These are phyloP conservation scores for Campoletis sonorensis DNA, from an alignment of 1,140 invertebrate species.

Conservation along the genomic window DNA sequence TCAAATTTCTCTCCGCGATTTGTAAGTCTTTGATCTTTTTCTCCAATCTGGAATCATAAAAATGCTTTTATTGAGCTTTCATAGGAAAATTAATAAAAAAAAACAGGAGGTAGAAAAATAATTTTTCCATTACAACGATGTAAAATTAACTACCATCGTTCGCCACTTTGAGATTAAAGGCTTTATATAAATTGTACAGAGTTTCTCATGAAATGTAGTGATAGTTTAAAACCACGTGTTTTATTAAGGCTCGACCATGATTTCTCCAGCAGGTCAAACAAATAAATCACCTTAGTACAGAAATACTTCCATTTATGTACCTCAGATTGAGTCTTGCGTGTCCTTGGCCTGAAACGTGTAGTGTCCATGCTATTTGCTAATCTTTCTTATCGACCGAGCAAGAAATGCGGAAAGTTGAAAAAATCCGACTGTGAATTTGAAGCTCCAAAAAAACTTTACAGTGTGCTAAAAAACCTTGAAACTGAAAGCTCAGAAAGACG, in stretches of 20 bases:
- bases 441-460: not conserved
- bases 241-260: not conserved
- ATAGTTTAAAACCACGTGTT: no score
- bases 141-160: not conserved
- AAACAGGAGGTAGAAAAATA: not conserved
- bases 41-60: slow-evolving; percentile 80
- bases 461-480: not conserved
- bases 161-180: no score
- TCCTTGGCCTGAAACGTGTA: slow-evolving; percentile 61
- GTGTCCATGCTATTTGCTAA: not conserved
- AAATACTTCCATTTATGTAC: not conserved
- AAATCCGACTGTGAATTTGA: not conserved
- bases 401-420: not conserved
- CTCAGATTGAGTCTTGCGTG: slow-evolving; percentile 44
- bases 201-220: not conserved
- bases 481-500: not conserved
- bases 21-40: slow-evolving; percentile 90
- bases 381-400: slow-evolving; percentile 1
- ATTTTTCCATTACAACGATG: not conserved
- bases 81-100: not conserved
- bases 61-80: not conserved
- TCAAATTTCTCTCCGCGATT: slow-evolving; percentile 83
- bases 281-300: slow-evolving; percentile 15
- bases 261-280: slow-evolving; percentile 8
- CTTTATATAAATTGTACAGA: not conserved